These are phyloP conservation scores for Isurus oxyrinchus DNA, from an alignment of 2,113 vertebrate species.

Conservation along the genomic window DNA sequence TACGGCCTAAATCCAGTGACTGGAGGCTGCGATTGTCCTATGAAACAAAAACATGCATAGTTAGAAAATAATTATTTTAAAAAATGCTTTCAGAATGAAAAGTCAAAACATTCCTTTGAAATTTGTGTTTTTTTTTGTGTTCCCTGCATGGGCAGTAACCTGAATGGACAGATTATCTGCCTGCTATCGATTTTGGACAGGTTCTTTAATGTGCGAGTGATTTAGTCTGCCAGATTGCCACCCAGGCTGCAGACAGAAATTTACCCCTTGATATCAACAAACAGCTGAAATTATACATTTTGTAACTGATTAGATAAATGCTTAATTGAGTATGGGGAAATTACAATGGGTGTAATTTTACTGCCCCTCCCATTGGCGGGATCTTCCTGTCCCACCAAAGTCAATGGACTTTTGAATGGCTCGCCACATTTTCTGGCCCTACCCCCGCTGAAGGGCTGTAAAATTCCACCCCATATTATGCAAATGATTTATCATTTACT, in stretches of 20 bases:
- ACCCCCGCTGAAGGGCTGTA: no score
- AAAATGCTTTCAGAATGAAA: neutral
- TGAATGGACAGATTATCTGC: neutral
- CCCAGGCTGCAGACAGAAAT: neutral
- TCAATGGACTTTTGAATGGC: no score
- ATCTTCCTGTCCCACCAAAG: no score
- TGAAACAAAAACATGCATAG: neutral
- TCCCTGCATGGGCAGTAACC: neutral
- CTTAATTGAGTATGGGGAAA: neutral
- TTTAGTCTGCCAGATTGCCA: neutral
- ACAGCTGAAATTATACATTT: neutral
- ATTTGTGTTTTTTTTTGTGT: neutral
- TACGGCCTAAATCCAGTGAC: constrained; percentile 76
- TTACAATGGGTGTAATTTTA: neutral
- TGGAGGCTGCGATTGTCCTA: constrained; percentile 80
- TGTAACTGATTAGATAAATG: neutral
- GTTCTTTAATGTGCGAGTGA: neutral
- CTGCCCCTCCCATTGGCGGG: no score
- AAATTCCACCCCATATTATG: no score
- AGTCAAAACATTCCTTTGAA: neutral
- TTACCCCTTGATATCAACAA: neutral
- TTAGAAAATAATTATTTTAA: neutral
- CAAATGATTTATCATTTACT: neutral
- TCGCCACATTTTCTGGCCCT: no score
- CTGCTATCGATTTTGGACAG: neutral